Conservation (phyloP, 1,140 invertebrate species). For the Lepidurus couesii region DNA sequence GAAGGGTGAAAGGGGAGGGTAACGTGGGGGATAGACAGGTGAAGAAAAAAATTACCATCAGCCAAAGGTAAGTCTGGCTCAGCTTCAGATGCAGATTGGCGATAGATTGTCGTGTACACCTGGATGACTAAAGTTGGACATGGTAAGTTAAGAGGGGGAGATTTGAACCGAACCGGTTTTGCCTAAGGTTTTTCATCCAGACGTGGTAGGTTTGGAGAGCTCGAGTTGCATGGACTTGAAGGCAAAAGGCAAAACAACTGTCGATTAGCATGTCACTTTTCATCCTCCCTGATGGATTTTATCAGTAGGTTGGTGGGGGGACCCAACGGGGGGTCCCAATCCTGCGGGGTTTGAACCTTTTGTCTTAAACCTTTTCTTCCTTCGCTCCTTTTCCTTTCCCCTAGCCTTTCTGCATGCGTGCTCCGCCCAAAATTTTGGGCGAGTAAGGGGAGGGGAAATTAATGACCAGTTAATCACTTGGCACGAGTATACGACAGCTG, state of each 20-base stretch:
- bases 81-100: slow-evolving; percentile 11
- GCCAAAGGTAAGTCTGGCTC: slow-evolving; percentile 15
- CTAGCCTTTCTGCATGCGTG: background rate
- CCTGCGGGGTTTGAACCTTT: background rate
- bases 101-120: slow-evolving; percentile 21
- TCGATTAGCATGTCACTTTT: slow-evolving; percentile 22
- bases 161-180: slow-evolving; percentile 14
- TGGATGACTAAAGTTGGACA: slow-evolving; percentile 18
- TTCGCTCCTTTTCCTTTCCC: background rate
- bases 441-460: background rate
- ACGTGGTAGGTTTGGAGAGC: background rate
- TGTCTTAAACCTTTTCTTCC: slow-evolving; percentile 14
- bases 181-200: background rate
- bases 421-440: background rate
- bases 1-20: background rate
- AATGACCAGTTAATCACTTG: background rate
- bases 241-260: slow-evolving; percentile 5
- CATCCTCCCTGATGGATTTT: slow-evolving; percentile 18
- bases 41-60: background rate
- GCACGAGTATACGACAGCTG: slow-evolving; percentile 8
- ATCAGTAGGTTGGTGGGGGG: background rate
- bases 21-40: background rate
- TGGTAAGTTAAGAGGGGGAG: background rate
- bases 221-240: background rate
- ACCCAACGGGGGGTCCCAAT: slow-evolving; percentile 1